Percentiles rank a stretch among this genome's conserved stretches.
Evolutionary conservation across 92 coral and sea anemone genomes (phyloP).

Genomic region (Pocillopora grandis): DNA sequence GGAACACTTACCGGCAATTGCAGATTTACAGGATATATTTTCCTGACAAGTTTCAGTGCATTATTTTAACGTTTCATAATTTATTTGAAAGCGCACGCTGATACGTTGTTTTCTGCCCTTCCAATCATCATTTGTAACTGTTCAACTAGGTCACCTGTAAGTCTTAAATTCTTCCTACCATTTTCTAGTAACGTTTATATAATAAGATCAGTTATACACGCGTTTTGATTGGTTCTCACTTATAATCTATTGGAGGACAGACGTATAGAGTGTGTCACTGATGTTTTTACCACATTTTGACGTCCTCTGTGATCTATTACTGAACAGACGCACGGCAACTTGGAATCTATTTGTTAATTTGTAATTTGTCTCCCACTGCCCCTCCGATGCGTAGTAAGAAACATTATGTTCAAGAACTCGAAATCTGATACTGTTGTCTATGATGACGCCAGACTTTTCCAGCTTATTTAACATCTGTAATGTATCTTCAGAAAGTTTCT

Average conservation of each 20-base stretch:
- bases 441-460: background rate
- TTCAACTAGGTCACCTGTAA: background rate
- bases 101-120: constrained; percentile 12
- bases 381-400: background rate
- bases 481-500: background rate
- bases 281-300: too few species aligned
- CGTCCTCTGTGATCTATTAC: too few species aligned
- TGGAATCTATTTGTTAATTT: background rate
- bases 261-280: too few species aligned
- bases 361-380: background rate
- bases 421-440: background rate
- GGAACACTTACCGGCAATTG: background rate
- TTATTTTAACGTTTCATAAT: background rate
- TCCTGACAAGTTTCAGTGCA: constrained; percentile 5
- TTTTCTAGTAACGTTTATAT: background rate
- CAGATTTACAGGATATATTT: background rate
- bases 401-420: background rate
- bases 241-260: too few species aligned
- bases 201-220: too few species aligned
- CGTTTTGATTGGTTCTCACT: too few species aligned
- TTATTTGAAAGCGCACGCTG: background rate
- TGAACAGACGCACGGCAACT: too few species aligned
- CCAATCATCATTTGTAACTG: constrained; percentile 4
- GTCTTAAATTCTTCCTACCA: background rate
- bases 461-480: background rate